Conservation (phyloP, 2,113 vertebrate species). For the Leuciscus idus region DNA sequence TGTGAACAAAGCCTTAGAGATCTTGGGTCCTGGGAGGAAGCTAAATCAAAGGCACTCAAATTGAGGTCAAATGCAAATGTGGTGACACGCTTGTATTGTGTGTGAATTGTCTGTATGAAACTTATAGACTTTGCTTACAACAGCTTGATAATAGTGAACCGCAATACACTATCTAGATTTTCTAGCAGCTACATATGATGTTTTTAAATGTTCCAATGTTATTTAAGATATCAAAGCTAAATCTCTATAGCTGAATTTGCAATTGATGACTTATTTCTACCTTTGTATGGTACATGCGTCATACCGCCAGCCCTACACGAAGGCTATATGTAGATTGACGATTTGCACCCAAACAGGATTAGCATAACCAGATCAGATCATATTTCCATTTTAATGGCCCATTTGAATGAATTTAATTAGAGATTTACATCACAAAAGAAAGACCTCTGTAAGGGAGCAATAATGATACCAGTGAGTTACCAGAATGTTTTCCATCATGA, state of each 20-base stretch:
- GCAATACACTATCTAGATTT: not conserved
- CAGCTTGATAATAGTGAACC: constrained; percentile 11
- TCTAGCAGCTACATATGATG: not conserved
- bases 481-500: constrained; percentile 12
- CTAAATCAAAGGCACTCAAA: constrained; percentile 29
- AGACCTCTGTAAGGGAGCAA: not conserved
- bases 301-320: not conserved
- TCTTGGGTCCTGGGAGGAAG: constrained; percentile 13
- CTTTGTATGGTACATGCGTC: not conserved
- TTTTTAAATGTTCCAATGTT: not conserved
- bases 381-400: constrained; percentile 56
- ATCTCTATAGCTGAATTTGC: not conserved
- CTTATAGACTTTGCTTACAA: constrained; percentile 24
- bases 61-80: constrained; percentile 24
- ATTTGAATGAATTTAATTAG: constrained; percentile 53
- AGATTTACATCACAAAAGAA: constrained; percentile 39
- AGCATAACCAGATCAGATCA: constrained; percentile 52
- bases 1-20: constrained; percentile 18
- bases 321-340: constrained; percentile 14
- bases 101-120: not conserved
- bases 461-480: constrained; percentile 10
- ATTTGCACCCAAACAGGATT: constrained; percentile 47
- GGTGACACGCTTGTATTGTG: not conserved
- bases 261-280: constrained; percentile 5
- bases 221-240: not conserved